Base-by-base conservation (phyloP, 2,797 vertebrate genomes). In the Thunnus albacares region DNA sequence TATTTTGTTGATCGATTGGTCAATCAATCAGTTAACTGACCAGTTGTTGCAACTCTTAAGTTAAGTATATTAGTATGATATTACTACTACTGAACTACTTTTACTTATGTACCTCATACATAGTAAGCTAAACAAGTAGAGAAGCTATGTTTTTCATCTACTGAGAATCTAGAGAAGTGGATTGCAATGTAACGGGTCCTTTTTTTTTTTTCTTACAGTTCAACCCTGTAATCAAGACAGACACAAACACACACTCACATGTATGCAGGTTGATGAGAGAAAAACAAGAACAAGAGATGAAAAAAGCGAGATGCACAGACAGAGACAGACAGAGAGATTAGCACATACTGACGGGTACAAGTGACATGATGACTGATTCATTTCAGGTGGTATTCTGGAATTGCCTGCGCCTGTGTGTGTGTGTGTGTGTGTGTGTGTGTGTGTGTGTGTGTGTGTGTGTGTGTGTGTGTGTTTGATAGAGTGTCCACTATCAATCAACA, bases 361-460 rank as follows among this genome's bases (percentile, higher is more conserved):
- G 87, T 90, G 60, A 66, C 57, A 67, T 47, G 86, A 91, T 82
- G 92, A 95, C 72, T 86, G 94, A 93, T 92, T 93, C 56, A 90
- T 78, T 87, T 90, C 89, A 78, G 78, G 66, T 17, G 58, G 75
- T 88, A 81, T 92, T 87, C 77, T 65, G 62, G 82, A 89, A 79
- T 78, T 80, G 77, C 64, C 2, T 51, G 41, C 53, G 62, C 61
- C 60, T 33, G 58, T 64, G 73, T 65, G 52, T 57, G 30, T 62
- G 49, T 74, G 45, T 81, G 41, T 73, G 49, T 72, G 53, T 62
- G 68, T 72, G 24, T 74, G 59, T 62, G 64, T 75, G 63, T 41
- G 53, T 41, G 56, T 53, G 10, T 41, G 49, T 49, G 58, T 49
- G 51, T 70, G 64, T 57, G 53, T 57, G 56, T 72, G 22, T 49